phyloP scores from a whole-genome alignment of 2,888 invertebrate genomes.

The Minunthozetes semirufus region DNA sequence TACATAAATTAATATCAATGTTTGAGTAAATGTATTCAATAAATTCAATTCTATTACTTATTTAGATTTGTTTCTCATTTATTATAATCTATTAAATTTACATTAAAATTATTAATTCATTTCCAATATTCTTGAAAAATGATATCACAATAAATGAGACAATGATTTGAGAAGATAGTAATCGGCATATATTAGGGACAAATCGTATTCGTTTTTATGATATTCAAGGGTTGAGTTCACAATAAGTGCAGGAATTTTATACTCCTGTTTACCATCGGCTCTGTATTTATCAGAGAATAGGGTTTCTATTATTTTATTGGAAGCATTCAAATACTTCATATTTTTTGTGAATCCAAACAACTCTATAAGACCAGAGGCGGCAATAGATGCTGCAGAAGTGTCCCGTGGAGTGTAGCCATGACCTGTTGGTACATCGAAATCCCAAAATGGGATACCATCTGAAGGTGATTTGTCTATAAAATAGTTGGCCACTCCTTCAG shows the following conservation, averaged over 20 bases:
- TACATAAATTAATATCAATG: no score
- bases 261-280: not conserved
- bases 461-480: not conserved
- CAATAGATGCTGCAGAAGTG: constrained; percentile 8
- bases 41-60: no score
- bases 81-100: no score
- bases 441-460: constrained; percentile 15
- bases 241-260: constrained; percentile 4
- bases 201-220: not conserved
- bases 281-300: not conserved
- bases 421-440: constrained; percentile 8
- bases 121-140: no score
- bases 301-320: constrained; percentile 7
- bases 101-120: no score
- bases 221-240: constrained; percentile 1
- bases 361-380: constrained; percentile 4
- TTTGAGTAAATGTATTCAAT: no score
- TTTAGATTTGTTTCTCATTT: no score
- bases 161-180: not conserved
- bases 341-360: not conserved
- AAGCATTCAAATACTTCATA: not conserved
- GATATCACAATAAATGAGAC: no score
- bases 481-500: constrained; percentile 22
- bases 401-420: constrained; percentile 19
- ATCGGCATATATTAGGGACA: not conserved